A percentile compares a stretch with the other conserved stretches of the same genome.
Conservation (phyloP, 2,113 vertebrate species). For the Tetraodon nigroviridis region DNA sequence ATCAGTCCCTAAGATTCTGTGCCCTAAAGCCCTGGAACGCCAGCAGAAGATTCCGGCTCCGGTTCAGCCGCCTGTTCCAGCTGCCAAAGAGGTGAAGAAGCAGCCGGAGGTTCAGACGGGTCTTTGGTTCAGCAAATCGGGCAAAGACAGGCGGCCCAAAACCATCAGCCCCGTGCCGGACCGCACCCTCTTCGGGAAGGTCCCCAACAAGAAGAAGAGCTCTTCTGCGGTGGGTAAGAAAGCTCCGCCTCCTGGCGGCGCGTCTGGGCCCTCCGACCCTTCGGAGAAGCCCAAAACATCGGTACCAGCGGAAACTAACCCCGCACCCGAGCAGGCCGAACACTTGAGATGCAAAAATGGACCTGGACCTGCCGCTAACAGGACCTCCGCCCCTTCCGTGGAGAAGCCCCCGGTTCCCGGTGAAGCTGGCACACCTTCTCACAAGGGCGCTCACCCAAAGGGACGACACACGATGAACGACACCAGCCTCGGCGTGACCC, state of each 20-base stretch:
- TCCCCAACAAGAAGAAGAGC: slow-evolving; percentile 67
- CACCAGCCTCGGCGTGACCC: slow-evolving; percentile 2
- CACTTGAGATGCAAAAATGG: slow-evolving; percentile 37
- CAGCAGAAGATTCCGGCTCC: slow-evolving; percentile 32
- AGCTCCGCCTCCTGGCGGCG: slow-evolving; percentile 1
- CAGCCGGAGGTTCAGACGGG: slow-evolving; percentile 66
- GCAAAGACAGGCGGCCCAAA: slow-evolving; percentile 70
- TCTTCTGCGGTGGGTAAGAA: slow-evolving; percentile 46
- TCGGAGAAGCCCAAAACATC: slow-evolving; percentile 29
- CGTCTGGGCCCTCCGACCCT: slow-evolving; percentile 19
- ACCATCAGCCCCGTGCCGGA: slow-evolving; percentile 59
- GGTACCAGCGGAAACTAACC: slow-evolving; percentile 21
- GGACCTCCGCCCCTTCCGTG: background rate
- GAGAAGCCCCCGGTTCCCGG: slow-evolving; percentile 12
- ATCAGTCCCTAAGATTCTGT: slow-evolving; percentile 74
- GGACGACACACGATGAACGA: background rate
- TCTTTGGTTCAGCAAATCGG: slow-evolving; percentile 74
- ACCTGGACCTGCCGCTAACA: background rate
- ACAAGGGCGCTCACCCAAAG: slow-evolving; percentile 30
- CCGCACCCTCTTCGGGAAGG: slow-evolving; percentile 64
- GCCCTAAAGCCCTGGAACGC: slow-evolving; percentile 71
- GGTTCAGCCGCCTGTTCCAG: slow-evolving; percentile 22
- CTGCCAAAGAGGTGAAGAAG: slow-evolving; percentile 65
- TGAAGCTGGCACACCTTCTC: background rate
- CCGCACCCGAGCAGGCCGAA: slow-evolving; percentile 25